phyloP scores from a whole-genome alignment of 2,113 vertebrate genomes.

The Uria lomvia region DNA sequence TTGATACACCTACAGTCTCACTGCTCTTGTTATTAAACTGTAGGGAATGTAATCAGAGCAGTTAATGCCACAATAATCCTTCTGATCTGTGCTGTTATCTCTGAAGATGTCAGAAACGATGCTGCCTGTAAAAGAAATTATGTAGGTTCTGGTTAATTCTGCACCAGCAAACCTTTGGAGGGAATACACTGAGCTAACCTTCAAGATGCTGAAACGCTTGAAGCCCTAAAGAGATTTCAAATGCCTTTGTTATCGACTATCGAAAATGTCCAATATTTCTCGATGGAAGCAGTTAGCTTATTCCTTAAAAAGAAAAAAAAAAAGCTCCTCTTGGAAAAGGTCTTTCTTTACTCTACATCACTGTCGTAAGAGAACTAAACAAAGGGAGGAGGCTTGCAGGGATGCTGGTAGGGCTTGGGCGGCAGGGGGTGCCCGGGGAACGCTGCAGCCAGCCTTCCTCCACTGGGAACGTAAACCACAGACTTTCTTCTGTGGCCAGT shows the following conservation, averaged over 20 bases:
- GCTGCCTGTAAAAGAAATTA: background rate
- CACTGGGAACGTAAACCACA: background rate
- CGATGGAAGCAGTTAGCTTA: accelerated
- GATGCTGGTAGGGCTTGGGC: background rate
- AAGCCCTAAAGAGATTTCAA: background rate
- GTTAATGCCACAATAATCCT: slow-evolving; percentile 73
- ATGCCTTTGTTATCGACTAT: background rate
- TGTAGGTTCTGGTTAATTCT: background rate
- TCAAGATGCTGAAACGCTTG: background rate
- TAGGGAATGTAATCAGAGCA: slow-evolving; percentile 70
- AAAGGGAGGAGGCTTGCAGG: background rate
- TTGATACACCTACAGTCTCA: slow-evolving; percentile 37
- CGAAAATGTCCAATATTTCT: background rate
- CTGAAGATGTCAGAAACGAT: slow-evolving; percentile 25
- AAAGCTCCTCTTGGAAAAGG: background rate
- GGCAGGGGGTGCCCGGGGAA: background rate
- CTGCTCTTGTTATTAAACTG: slow-evolving; percentile 66
- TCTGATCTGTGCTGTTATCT: slow-evolving; percentile 46
- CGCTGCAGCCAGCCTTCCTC: background rate
- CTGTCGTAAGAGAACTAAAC: background rate
- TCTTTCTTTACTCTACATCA: background rate
- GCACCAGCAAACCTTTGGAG: background rate
- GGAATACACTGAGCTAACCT: background rate
- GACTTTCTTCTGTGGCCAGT: background rate
- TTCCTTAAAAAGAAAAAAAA: background rate